Percentiles rank a stretch among this genome's conserved stretches.
Conservation (phyloP, 1,140 invertebrate species). For the Bradynema listronoti region DNA sequence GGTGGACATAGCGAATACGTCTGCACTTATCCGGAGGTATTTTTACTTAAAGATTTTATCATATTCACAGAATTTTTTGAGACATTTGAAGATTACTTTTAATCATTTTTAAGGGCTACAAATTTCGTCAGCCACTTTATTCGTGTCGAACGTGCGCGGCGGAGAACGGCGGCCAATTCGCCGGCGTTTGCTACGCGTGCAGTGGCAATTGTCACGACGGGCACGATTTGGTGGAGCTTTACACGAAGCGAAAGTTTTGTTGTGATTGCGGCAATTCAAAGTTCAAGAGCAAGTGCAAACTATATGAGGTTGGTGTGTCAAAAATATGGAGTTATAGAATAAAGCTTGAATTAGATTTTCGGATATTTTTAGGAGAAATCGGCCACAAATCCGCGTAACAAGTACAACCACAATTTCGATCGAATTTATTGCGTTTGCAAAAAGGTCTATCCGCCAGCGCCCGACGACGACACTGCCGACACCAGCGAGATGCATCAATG, state of each 20-base stretch:
- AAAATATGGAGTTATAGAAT: conserved; percentile 3
- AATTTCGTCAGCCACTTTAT: conserved; percentile 86
- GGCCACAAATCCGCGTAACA: conserved; percentile 68
- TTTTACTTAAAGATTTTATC: conserved; percentile 4
- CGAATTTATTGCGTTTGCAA: conserved; percentile 85
- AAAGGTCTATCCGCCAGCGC: conserved; percentile 86
- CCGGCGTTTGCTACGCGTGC: conserved; percentile 80
- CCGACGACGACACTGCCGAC: conserved; percentile 54
- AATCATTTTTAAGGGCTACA: conserved; percentile 71
- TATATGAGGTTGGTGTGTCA: conserved; percentile 64
- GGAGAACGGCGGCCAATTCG: conserved; percentile 64
- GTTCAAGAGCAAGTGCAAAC: conserved; percentile 69
- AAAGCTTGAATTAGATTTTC: not conserved
- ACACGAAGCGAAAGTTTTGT: conserved; percentile 87
- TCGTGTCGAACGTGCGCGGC: conserved; percentile 80
- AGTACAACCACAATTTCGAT: conserved; percentile 89
- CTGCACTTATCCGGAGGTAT: conserved; percentile 51
- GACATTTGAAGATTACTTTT: conserved; percentile 11
- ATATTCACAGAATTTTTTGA: conserved; percentile 3
- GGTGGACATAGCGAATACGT: conserved; percentile 32
- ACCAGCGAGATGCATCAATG: conserved; percentile 95
- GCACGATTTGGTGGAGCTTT: conserved; percentile 89
- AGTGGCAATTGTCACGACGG: conserved; percentile 87
- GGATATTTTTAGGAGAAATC: conserved; percentile 62
- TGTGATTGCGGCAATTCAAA: conserved; percentile 94